phyloP scores from a whole-genome alignment of 2,113 vertebrate species.

The Pedionomus torquatus region DNA sequence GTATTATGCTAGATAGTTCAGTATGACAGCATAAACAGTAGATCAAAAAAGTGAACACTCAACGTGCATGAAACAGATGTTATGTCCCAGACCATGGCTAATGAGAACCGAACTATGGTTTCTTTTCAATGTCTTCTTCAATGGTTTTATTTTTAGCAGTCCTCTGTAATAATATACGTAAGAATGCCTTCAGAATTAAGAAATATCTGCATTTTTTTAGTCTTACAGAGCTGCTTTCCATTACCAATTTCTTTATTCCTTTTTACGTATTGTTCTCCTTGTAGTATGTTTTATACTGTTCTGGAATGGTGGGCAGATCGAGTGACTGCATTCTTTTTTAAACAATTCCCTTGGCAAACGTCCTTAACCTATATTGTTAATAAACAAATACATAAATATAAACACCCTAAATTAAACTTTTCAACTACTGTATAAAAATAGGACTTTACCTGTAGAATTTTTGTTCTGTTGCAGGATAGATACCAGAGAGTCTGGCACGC shows the following conservation, averaged over 20 bases:
- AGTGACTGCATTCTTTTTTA: not conserved
- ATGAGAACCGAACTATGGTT: not conserved
- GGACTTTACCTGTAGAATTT: not conserved
- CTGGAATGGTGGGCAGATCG: not conserved
- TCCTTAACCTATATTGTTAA: not conserved
- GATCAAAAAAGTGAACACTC: not conserved
- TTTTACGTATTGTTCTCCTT: not conserved
- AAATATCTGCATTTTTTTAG: not conserved
- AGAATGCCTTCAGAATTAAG: not conserved
- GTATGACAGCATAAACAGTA: not conserved
- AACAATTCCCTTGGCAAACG: not conserved
- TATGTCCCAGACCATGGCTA: not conserved
- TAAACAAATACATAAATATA: not conserved
- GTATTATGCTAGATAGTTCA: not conserved
- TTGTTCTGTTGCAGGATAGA: not conserved
- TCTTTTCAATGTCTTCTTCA: not conserved
- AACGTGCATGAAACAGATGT: not conserved
- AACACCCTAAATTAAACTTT: not conserved
- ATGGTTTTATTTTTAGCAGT: not conserved
- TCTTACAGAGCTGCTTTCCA: not conserved
- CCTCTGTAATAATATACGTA: not conserved
- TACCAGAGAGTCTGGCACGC: not conserved
- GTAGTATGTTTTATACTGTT: not conserved
- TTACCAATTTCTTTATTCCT: not conserved
- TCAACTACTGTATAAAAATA: not conserved